Evolutionary conservation across 2,888 invertebrate species (phyloP), one percentile per base, ranked within the genome.

Genomic region (Quadroppia sp.): DNA sequence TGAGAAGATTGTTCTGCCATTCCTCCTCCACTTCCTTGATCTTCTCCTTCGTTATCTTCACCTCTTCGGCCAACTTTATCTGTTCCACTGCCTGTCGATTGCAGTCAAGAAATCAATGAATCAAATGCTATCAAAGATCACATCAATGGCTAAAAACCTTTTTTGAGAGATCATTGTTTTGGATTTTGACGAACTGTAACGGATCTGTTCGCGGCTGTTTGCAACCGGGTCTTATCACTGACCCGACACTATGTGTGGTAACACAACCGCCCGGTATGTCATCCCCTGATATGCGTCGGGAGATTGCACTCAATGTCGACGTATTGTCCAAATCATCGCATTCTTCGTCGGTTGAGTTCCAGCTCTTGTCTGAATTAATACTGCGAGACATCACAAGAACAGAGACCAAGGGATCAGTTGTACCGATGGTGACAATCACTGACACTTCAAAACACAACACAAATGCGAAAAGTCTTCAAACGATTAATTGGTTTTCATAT

Each of bases 1-100:
- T 92, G 84, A 93, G 92, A 85, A 93, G 86, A 85, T 93, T 93
- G 92, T 93, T 75, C 71, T 78, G 78, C 78, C 78, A 78, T 74
- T 78, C 78, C 69, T 78, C 78, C 74, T 78, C 78, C 28, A 76
- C 77, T 74, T 78, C 78, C 72, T 78, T 78, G 59, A 78, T 75
- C 59, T 78, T 77, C 64, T 78, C 78, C 71, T 77, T 78, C 1
- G 78, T 77, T 25, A 78, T 78, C 56, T 78, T 78, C 4, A 76
- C 77, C 71, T 78, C 78, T 75, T 78, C 78, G 23, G 78, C 78
- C 69, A 78, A 64, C 73, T 76, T 74, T 17, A 78, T 78, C 72
- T 78, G 78, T 71, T 78, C 77, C 25, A 78, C 78, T 56, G 78
- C 78, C 78, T 78, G 71, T 42, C 48, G 56, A 73, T 20, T 13